Evolutionary conservation across 2,888 invertebrate species (phyloP).

Genomic region (Drosophila stalkeri): DNA sequence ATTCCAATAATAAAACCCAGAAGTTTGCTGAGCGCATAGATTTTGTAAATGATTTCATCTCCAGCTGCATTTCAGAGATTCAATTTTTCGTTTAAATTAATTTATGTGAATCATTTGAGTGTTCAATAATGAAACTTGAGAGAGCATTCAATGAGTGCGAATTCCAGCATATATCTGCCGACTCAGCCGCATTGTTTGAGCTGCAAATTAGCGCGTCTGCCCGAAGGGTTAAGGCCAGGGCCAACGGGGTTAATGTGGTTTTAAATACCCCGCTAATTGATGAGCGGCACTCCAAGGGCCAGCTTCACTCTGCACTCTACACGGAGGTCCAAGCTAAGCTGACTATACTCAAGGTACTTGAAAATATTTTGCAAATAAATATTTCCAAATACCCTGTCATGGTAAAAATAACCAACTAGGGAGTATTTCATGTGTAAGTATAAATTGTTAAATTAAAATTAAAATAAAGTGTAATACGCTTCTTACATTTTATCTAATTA

Average conservation of each 20-base stretch:
- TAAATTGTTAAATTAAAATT: not conserved
- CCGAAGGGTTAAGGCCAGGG: constrained; percentile 70
- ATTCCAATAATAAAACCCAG: not conserved
- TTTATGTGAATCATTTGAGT: constrained; percentile 61
- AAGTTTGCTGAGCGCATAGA: not conserved
- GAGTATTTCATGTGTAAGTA: not conserved
- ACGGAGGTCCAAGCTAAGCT: constrained; percentile 6
- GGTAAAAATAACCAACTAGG: not conserved
- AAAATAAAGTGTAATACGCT: too few relatives aligned
- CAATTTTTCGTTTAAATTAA: constrained; percentile 45
- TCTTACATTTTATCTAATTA: too few relatives aligned
- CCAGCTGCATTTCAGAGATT: constrained; percentile 32
- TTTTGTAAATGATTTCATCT: constrained; percentile 8
- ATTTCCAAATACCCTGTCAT: not conserved
- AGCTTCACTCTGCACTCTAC: not conserved
- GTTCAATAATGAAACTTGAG: not conserved
- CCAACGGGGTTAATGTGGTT: constrained; percentile 72
- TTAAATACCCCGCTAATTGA: constrained; percentile 74
- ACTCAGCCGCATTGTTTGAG: constrained; percentile 46
- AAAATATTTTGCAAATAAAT: not conserved
- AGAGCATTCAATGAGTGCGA: constrained; percentile 16
- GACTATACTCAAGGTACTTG: not conserved
- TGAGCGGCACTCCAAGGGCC: constrained; percentile 34
- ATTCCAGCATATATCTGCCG: constrained; percentile 9
- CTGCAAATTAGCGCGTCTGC: constrained; percentile 60